Base-by-base conservation (phyloP, 2,888 invertebrate genomes). In the Molanna angustata region DNA sequence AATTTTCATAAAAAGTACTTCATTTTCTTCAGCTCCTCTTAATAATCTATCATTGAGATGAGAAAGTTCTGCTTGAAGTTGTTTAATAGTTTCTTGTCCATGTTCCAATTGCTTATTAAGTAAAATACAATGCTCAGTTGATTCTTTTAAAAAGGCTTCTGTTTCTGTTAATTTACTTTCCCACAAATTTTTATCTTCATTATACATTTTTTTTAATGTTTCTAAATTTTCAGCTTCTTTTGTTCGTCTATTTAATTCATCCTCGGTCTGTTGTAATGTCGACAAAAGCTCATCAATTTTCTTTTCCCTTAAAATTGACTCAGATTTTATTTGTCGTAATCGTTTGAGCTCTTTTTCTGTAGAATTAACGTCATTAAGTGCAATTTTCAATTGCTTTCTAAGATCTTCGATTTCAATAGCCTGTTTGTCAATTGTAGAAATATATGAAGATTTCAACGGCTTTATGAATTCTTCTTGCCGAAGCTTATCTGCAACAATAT, bases 1-100 rank as follows among this genome's bases (percentile, higher is more conserved):
- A 50, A 91, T 76, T 61, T 85, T 82, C 44, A 79, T 78, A 62
- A 86, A 89, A 17, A 91, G 73, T 14, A 74, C 73, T 63, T 90
- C 89, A 65, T 89, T 90, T 68, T 90, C 90, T 64, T 88, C 86
- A 33, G 86, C 84, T 52, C 86, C 85, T 61, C 82, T 81, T 2
- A 84, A 70, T 39, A 89, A 68, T 64, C 77, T 78, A 54, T 88
- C 85, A 63, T 85, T 84, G 3, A 84, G 72, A 56, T 82, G 82
- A 21, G 80, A 79, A 6, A 88, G 69, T 67, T 90, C 88, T 58
- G 79, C 74, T 63, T 86, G 85, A 44, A 89, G 69, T 59, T 82
- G 81, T 54, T 80, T 77, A n/a, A 88, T 79, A 9, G 79, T 79
- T 52, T 80, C 78, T 63, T 85, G 84, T 61, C 84, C 84, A 11